Percentiles rank a stretch among this genome's conserved stretches.
phyloP scores from a whole-genome alignment of 2,797 vertebrate genomes.

The Leptatherina wallacei region DNA sequence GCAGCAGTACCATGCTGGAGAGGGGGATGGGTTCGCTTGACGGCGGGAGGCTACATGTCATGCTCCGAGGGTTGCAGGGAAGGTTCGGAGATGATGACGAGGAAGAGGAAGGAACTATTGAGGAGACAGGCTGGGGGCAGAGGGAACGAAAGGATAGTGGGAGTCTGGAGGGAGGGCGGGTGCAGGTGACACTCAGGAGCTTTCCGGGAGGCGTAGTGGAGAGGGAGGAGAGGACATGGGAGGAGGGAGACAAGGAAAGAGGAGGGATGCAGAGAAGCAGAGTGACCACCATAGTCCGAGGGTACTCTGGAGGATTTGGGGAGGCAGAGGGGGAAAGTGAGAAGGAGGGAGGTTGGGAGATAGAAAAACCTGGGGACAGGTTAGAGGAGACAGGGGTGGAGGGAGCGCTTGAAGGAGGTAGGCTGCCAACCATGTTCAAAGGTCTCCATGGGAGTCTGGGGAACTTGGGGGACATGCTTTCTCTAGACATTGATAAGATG shows the following conservation, averaged over 20 bases:
- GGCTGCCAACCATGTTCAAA: constrained; percentile 88
- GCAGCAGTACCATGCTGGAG: constrained; percentile 57
- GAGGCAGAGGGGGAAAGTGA: constrained; percentile 64
- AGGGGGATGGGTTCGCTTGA: constrained; percentile 72
- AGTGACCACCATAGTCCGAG: constrained; percentile 76
- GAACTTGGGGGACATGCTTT: constrained; percentile 91
- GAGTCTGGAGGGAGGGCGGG: constrained; percentile 70
- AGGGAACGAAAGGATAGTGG: constrained; percentile 66
- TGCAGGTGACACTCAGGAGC: constrained; percentile 78
- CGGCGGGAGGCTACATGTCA: constrained; percentile 70
- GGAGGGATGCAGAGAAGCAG: constrained; percentile 75
- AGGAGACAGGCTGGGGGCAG: constrained; percentile 69
- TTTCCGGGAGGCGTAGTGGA: constrained; percentile 73
- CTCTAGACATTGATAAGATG: constrained; percentile 80
- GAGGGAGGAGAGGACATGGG: constrained; percentile 77
- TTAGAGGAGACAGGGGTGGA: constrained; percentile 84
- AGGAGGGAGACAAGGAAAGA: constrained; percentile 70
- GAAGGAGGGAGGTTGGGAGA: constrained; percentile 69
- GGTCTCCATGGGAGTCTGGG: constrained; percentile 82
- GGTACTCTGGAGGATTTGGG: constrained; percentile 72
- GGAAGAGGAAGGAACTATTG: constrained; percentile 66
- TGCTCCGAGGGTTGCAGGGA: constrained; percentile 75
- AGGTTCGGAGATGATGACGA: constrained; percentile 71
- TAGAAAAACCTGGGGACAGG: constrained; percentile 62
- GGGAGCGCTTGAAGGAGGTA: constrained; percentile 89